These are phyloP conservation scores for Matsumyia berberina DNA, from an alignment of 2,888 invertebrate genomes.

Conservation along the genomic window DNA sequence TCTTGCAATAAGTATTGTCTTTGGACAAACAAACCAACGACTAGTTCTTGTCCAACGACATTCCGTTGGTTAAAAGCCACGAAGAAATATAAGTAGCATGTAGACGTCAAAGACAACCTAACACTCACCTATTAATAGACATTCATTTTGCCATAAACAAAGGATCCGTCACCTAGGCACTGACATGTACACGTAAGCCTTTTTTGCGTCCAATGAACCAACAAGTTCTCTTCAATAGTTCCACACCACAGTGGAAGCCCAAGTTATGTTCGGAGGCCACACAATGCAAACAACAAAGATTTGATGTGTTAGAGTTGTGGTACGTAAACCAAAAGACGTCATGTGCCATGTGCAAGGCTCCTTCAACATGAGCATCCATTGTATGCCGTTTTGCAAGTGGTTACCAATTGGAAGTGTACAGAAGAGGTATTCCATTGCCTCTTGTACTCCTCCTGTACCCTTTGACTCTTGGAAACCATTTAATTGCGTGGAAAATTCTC, in stretches of 20 bases:
- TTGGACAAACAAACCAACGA: too few relatives aligned
- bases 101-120: conserved; percentile 3
- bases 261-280: conserved; percentile 64
- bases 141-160: conserved; percentile 52
- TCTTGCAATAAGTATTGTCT: too few relatives aligned
- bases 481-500: conserved; percentile 69
- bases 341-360: conserved; percentile 30
- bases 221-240: conserved; percentile 62
- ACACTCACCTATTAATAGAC: conserved; percentile 59
- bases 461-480: conserved; percentile 52
- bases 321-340: conserved; percentile 23
- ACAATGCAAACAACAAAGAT: conserved; percentile 53
- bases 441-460: not conserved
- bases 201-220: conserved; percentile 76
- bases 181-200: conserved; percentile 57
- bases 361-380: conserved; percentile 39
- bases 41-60: conserved; percentile 7
- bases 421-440: not conserved
- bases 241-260: conserved; percentile 37
- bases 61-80: conserved; percentile 13
- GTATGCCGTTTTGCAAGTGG: conserved; percentile 45
- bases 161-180: conserved; percentile 63
- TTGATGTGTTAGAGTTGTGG: conserved; percentile 9
- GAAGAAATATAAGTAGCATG: conserved; percentile 20
- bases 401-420: conserved; percentile 24